phyloP scores from a whole-genome alignment of 2,797 vertebrate genomes.

The Nannoperca australis region DNA sequence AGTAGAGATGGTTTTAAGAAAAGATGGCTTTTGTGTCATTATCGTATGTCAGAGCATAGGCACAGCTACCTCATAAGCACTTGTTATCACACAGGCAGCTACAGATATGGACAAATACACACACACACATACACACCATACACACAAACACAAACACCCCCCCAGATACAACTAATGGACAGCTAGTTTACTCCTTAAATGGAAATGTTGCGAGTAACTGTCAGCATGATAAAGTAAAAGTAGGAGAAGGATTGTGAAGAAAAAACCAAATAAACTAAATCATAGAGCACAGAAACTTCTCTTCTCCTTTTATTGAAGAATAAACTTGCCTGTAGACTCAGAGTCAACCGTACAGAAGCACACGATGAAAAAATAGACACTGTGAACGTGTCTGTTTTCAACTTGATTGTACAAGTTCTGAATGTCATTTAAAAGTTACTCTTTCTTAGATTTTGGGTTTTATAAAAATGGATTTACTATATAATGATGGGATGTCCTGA shows the following conservation, averaged over 20 bases:
- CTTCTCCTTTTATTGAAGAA: slow-evolving; percentile 9
- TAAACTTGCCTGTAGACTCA: background rate
- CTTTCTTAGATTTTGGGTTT: background rate
- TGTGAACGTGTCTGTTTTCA: background rate
- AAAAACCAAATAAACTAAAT: slow-evolving; percentile 24
- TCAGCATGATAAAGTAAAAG: slow-evolving; percentile 37
- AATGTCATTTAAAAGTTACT: background rate
- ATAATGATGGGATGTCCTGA: background rate
- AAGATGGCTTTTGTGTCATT: slow-evolving; percentile 43
- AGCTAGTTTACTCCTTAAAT: slow-evolving; percentile 25
- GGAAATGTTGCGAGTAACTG: slow-evolving; percentile 37
- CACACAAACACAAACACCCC: slow-evolving; percentile 22
- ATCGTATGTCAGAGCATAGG: slow-evolving; percentile 42
- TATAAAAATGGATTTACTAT: background rate
- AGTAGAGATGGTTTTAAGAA: slow-evolving; percentile 62
- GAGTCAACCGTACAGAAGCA: background rate
- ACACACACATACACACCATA: background rate
- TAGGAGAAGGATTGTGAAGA: background rate
- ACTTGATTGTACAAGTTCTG: background rate
- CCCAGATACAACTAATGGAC: background rate
- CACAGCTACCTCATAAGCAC: slow-evolving; percentile 17
- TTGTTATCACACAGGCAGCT: slow-evolving; percentile 9
- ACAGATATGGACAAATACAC: slow-evolving; percentile 16
- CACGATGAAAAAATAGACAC: background rate
- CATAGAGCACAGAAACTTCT: slow-evolving; percentile 25